phyloP scores from a whole-genome alignment of 1,140 invertebrate genomes.

The Gonatopus flavifemur region DNA sequence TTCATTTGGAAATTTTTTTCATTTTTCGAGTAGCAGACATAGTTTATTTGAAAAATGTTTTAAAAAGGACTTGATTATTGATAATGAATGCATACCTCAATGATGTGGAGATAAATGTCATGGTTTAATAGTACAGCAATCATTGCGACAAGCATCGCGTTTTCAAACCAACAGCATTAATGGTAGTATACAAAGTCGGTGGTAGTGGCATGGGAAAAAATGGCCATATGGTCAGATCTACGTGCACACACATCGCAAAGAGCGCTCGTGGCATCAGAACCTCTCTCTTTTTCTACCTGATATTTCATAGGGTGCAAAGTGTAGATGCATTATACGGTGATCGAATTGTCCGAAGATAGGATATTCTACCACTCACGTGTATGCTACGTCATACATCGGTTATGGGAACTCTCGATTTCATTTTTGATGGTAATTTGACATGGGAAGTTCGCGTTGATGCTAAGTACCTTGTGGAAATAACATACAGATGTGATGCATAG shows the following conservation, averaged over 20 bases:
- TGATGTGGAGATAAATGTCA: no score
- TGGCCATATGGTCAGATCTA: slow-evolving; percentile 36
- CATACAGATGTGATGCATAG: no score
- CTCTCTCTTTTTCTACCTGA: slow-evolving; percentile 25
- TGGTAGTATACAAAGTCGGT: slow-evolving; percentile 7
- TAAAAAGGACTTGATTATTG: no score
- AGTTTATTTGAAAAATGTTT: no score
- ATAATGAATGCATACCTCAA: no score
- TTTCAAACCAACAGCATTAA: no score
- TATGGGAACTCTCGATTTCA: slow-evolving; percentile 36
- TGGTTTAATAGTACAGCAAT: no score
- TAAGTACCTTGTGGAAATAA: neutral
- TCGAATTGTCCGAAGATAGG: no score
- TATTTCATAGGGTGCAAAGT: slow-evolving; percentile 21
- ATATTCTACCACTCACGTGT: slow-evolving; percentile 35
- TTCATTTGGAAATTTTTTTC: no score
- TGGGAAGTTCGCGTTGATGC: slow-evolving; percentile 32
- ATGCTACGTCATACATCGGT: slow-evolving; percentile 34
- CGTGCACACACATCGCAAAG: no score
- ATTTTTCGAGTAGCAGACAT: no score
- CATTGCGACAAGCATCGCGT: no score
- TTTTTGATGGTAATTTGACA: slow-evolving; percentile 39
- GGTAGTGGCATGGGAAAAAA: slow-evolving; percentile 34
- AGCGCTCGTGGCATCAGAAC: slow-evolving; percentile 21
- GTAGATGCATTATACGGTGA: slow-evolving; percentile 16